Evolutionary conservation across 2,888 invertebrate species (phyloP).

Genomic region (Panzeria rudis): DNA sequence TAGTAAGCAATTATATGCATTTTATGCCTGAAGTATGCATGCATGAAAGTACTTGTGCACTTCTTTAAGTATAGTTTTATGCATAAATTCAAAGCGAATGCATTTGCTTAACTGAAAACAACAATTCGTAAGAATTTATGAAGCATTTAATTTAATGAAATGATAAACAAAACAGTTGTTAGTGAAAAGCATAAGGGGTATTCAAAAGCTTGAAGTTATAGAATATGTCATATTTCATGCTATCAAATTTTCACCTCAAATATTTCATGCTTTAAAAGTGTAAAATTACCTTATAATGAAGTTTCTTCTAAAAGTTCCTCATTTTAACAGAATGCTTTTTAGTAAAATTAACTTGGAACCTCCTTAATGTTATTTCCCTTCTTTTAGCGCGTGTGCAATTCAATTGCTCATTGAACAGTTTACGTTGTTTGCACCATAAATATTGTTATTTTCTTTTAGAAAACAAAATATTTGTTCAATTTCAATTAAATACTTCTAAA

Average conservation of each 20-base stretch:
- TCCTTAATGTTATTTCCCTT: not conserved
- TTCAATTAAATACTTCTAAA: not conserved
- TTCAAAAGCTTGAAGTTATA: not conserved
- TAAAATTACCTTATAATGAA: no score
- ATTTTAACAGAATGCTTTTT: not conserved
- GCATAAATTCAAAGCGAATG: not conserved
- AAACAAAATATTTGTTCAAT: not conserved
- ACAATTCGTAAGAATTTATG: not conserved
- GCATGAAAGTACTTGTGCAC: not conserved
- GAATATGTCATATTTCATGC: no score
- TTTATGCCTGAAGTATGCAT: not conserved
- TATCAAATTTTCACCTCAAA: no score
- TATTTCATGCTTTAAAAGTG: no score
- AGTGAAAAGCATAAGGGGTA: not conserved
- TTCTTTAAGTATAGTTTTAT: not conserved
- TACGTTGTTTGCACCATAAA: not conserved
- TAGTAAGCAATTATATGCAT: not conserved
- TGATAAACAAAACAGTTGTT: not conserved
- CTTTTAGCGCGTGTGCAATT: not conserved
- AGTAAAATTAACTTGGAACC: no score
- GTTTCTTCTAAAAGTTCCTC: no score
- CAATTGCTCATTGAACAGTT: not conserved
- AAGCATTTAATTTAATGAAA: conserved; percentile 7
- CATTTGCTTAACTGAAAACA: not conserved
- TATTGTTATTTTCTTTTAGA: not conserved